A percentile compares a stretch with the other conserved stretches of the same genome.
phyloP scores from a whole-genome alignment of 2,888 invertebrate genomes.

The Stenurella melanura region DNA sequence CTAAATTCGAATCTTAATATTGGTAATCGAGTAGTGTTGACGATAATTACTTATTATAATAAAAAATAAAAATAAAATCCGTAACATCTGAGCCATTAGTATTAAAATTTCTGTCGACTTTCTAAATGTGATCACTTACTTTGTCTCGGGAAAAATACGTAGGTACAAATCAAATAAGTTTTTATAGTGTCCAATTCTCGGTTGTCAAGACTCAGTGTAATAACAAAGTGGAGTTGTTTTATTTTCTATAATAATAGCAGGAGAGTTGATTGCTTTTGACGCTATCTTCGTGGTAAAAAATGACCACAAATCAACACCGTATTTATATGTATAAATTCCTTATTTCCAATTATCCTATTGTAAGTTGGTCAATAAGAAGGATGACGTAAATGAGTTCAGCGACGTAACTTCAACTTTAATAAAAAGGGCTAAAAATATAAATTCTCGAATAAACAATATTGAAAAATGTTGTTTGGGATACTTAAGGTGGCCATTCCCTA shows the following conservation, averaged over 20 bases:
- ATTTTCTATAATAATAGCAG: constrained; percentile 47
- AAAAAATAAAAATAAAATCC: constrained; percentile 23
- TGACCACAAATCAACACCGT: constrained; percentile 59
- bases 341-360: constrained; percentile 64
- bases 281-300: constrained; percentile 52
- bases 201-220: constrained; percentile 47
- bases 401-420: constrained; percentile 26
- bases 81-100: constrained; percentile 27
- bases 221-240: constrained; percentile 48
- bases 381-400: constrained; percentile 62
- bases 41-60: neutral
- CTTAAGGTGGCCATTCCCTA: too few species aligned
- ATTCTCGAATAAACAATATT: too few species aligned
- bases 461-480: too few species aligned
- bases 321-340: constrained; percentile 62
- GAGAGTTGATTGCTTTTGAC: constrained; percentile 49
- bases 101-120: constrained; percentile 25
- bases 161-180: constrained; percentile 46
- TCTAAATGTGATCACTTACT: constrained; percentile 26
- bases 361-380: constrained; percentile 62
- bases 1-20: constrained; percentile 1
- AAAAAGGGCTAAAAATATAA: neutral
- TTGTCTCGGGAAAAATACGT: constrained; percentile 17
- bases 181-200: constrained; percentile 43
- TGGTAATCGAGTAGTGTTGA: constrained; percentile 9